Percentiles rank a stretch among this genome's conserved stretches.
Conservation (phyloP, 2,113 vertebrate species). For the Oreochromis tanganicae region DNA sequence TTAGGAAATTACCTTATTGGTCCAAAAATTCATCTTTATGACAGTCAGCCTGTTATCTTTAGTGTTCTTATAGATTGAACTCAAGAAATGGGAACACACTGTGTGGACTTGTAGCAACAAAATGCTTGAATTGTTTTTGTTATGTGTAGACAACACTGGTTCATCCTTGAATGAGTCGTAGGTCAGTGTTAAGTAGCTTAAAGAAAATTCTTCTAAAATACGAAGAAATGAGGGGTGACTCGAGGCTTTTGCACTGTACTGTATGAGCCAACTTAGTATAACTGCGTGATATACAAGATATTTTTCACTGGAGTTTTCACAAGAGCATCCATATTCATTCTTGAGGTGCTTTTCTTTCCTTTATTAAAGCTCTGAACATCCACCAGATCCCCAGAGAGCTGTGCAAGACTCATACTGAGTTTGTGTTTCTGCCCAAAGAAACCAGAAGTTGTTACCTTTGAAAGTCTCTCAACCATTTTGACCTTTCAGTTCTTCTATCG, state of each 20-base stretch:
- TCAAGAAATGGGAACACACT: not conserved
- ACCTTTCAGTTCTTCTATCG: not conserved
- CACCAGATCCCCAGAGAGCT: not conserved
- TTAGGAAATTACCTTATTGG: not conserved
- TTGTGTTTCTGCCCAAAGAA: not conserved
- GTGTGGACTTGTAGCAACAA: not conserved
- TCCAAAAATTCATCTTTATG: not conserved
- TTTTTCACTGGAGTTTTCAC: not conserved
- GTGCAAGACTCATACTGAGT: not conserved
- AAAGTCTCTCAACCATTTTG: not conserved
- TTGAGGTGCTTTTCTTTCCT: not conserved
- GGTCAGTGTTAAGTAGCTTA: not conserved
- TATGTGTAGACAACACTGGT: not conserved
- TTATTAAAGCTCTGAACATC: not conserved
- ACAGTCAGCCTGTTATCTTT: not conserved
- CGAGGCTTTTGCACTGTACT: not conserved
- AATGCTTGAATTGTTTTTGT: not conserved
- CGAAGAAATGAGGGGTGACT: not conserved
- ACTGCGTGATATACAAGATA: not conserved
- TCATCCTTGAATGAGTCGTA: not conserved
- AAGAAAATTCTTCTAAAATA: not conserved
- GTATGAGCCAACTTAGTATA: not conserved
- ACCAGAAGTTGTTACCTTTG: not conserved
- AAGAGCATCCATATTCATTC: not conserved
- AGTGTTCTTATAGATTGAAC: not conserved